Base-by-base conservation (phyloP, 1,140 invertebrate genomes). In the Odontomachus brunneus region DNA sequence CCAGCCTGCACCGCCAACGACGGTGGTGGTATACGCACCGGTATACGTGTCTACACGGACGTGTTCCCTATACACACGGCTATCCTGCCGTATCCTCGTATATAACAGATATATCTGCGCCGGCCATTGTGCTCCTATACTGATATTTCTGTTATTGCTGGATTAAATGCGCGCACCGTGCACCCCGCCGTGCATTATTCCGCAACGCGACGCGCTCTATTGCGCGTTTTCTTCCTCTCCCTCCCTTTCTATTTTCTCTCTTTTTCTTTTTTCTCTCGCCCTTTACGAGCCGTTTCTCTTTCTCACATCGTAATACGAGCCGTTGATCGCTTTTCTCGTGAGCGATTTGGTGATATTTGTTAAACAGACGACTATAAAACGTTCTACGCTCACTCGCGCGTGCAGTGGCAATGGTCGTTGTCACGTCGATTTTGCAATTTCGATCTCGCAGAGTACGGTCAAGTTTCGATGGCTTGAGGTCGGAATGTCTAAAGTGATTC, bases 61-160 rank as follows among this genome's bases (percentile, higher is more conserved):
- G 51, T 67, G 38, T 44, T 44, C 38, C 62, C 74, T 44, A 78
- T 78, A 78, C 75, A 78, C 75, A 78, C 51, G 63, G 63, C 63
- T 74, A 66, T 80, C 33, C 65, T 51, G 33, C 51, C 85, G 76
- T 84, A 86, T 78, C 74, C 74, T 53, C 85, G 80, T 82, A 86
- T 85, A 88, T 85, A 83, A 89, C 84, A 84, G 81, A 84, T 86
- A 88, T 88, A 89, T 90, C 89, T 90, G 81, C 88, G 84, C 80
- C 85, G 83, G 63, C 86, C 88, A 92, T 92, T 92, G 91, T 92
- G 72, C 82, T 83, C 84, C 65, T 59, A 76, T 84, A 83, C 87
- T 92, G 90, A 92, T 92, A 92, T 92, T 93, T 91, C 90, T 92
- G 88, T 93, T 91, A 92, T 92, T 93, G 88, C 89, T 90, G 90